phyloP scores from a whole-genome alignment of 1,140 invertebrate species.

The Bacillus rossius region DNA sequence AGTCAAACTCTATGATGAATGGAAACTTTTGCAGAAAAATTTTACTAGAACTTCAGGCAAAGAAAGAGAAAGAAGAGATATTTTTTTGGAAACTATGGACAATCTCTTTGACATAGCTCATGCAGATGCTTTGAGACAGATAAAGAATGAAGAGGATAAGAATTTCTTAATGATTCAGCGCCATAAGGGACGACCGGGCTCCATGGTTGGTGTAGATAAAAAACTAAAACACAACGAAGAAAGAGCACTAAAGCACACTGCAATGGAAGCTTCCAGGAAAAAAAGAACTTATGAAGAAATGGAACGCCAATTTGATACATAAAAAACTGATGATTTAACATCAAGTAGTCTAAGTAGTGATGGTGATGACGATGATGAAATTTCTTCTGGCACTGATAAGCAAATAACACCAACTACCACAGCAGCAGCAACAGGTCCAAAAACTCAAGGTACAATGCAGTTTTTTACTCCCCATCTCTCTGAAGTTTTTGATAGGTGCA shows the following conservation, averaged over 20 bases:
- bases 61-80: too few relatives aligned
- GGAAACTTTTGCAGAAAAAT: too few relatives aligned
- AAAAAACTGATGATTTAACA: too few relatives aligned
- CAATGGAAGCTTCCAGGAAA: neutral
- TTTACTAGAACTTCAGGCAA: too few relatives aligned
- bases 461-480: constrained; percentile 5
- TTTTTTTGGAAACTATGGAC: constrained; percentile 19
- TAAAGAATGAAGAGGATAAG: constrained; percentile 19
- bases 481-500: constrained; percentile 5
- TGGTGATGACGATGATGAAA: too few relatives aligned
- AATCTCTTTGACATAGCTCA: constrained; percentile 28
- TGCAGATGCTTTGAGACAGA: constrained; percentile 21
- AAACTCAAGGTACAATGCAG: neutral
- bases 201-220: constrained; percentile 13
- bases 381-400: too few relatives aligned
- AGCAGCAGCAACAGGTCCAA: constrained; percentile 1
- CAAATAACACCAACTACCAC: neutral
- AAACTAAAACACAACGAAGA: neutral
- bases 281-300: too few relatives aligned
- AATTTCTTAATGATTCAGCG: constrained; percentile 18
- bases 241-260: neutral
- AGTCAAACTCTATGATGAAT: too few relatives aligned
- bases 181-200: constrained; percentile 10
- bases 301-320: too few relatives aligned
- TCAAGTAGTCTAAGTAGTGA: too few relatives aligned